Evolutionary conservation across 1,140 invertebrate genomes (phyloP), one percentile per base, ranked within the genome.

Genomic region (Achroia grisella): DNA sequence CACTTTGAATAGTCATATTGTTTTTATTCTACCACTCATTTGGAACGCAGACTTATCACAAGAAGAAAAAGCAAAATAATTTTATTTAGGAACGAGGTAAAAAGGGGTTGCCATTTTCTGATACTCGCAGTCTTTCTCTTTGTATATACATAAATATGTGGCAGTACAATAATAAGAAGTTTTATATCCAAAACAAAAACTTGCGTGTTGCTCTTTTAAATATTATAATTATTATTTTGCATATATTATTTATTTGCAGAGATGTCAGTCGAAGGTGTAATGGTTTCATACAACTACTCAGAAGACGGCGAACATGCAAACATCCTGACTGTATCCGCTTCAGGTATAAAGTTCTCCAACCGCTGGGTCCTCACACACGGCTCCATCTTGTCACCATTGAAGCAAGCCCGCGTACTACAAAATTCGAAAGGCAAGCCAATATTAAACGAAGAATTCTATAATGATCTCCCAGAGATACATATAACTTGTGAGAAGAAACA

Each of bases 301-400:
- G 68, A 78, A 9, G 66, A 73, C 47, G 70, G 62, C 0, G 77
- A 85, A 44, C 59, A 63, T 4, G 66, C 78, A 0, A 79, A 81
- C 37, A 85, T 83, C 42, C 54, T 83, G 6, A 83, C 79, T 0
- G 72, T 86, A 6, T 71, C 78, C 2, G 71, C 77, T 0, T 89
- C 88, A 11, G 88, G 88, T 5, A 84, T 89, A 11, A 77, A 75
- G 33, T 87, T 89, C 48, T 77, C 76, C 9, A 64, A 83, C 1
- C 63, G 81, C 17, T 89, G 87, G 87, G 76, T 89, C 2, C 66
- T 90, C 1, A 86, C 86, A 0, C 88, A 89, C 39, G 88, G 88
- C 4, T 86, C 81, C 4, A 76, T 87, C 2, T 57, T 89, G n/a
- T 77, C 76, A 1, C 72, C 82, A 0, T 45, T 86, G 8, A 75